Percentiles rank a stretch among this genome's conserved stretches.
These are phyloP conservation scores for Xestia rhomboidea DNA, from an alignment of 2,888 invertebrate species.

Conservation along the genomic window DNA sequence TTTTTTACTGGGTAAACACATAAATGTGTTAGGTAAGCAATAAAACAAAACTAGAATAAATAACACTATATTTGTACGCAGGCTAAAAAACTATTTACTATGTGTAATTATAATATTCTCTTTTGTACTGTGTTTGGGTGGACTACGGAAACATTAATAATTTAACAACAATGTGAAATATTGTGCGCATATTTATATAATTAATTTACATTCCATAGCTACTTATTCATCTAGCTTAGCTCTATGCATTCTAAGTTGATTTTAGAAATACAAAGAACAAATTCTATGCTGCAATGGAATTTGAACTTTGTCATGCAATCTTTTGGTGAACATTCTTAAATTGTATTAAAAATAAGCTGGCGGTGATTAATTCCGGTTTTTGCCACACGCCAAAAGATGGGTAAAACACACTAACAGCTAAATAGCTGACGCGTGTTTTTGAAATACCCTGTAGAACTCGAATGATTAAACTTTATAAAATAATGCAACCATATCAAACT, in stretches of 20 bases:
- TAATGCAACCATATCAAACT: background rate
- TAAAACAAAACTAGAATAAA: conserved; percentile 21
- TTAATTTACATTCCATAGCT: background rate
- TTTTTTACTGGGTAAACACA: no score
- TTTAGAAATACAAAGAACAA: no score
- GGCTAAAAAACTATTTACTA: conserved; percentile 32
- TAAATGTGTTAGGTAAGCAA: conserved; percentile 4
- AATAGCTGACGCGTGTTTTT: no score
- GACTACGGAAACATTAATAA: background rate
- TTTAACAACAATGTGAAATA: background rate
- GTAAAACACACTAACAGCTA: no score
- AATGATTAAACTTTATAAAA: background rate
- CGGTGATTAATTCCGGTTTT: background rate
- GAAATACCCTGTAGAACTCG: background rate
- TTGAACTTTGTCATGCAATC: background rate
- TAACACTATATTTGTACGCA: conserved; percentile 32
- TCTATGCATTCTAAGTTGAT: background rate
- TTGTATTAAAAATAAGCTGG: background rate
- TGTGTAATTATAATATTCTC: background rate
- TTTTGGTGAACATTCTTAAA: background rate
- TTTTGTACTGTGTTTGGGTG: conserved; percentile 5
- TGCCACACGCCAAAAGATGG: background rate
- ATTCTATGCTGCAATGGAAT: background rate
- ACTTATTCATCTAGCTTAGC: background rate
- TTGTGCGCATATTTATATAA: background rate